These are phyloP conservation scores for Galerucella calmariensis DNA, from an alignment of 2,888 invertebrate genomes.

Conservation along the genomic window DNA sequence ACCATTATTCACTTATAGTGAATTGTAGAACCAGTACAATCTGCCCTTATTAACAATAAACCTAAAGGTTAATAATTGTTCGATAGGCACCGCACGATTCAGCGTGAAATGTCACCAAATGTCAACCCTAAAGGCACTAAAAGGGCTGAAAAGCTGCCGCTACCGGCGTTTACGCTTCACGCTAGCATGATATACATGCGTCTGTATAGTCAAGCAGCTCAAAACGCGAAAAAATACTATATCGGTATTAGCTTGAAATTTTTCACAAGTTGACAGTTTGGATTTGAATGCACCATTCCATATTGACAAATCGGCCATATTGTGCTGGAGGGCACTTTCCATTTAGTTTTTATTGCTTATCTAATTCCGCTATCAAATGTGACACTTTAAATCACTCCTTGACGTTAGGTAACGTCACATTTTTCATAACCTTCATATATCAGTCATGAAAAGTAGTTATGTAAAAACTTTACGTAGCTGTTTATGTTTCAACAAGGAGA, in stretches of 20 bases:
- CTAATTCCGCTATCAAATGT: too few species aligned
- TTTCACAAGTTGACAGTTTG: too few species aligned
- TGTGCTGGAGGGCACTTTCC: too few species aligned
- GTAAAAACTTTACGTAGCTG: too few species aligned
- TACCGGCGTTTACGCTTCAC: constrained; percentile 41
- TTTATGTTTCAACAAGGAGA: too few species aligned
- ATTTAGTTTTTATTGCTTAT: too few species aligned
- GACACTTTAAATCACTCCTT: too few species aligned
- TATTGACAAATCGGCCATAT: too few species aligned
- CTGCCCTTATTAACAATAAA: constrained; percentile 34
- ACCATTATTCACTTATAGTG: constrained; percentile 6
- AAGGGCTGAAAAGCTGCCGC: constrained; percentile 41
- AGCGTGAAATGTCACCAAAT: constrained; percentile 51
- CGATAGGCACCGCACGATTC: constrained; percentile 50
- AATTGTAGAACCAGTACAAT: constrained; percentile 1
- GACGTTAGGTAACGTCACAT: too few species aligned
- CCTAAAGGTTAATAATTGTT: constrained; percentile 52
- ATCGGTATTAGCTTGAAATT: not conserved
- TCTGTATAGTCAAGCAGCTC: constrained; percentile 18
- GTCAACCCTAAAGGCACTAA: constrained; percentile 44
- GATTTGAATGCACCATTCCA: too few species aligned
- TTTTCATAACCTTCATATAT: too few species aligned
- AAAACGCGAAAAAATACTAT: not conserved
- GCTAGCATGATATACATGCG: constrained; percentile 30
- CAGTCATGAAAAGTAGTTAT: too few species aligned